These are phyloP conservation scores for Coluber constrictor DNA, from an alignment of 2,797 vertebrate genomes.

Conservation along the genomic window DNA sequence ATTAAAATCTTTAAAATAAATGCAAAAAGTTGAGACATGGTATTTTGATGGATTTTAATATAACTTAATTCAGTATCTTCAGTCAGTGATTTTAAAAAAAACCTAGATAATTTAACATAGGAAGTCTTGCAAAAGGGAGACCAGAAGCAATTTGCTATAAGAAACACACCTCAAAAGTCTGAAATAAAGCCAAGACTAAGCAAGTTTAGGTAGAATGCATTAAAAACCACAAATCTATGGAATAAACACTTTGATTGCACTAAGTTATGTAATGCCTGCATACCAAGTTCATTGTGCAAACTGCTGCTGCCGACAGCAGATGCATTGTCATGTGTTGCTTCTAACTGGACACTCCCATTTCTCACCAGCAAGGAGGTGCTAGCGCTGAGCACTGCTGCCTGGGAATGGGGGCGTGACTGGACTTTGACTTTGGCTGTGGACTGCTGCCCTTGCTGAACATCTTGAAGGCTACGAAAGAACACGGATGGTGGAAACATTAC, in stretches of 20 bases:
- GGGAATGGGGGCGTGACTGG: slow-evolving; percentile 91
- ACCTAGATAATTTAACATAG: neutral
- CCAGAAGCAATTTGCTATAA: slow-evolving; percentile 23
- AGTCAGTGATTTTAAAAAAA: neutral
- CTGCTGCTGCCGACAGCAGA: slow-evolving; percentile 91
- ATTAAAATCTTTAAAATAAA: neutral
- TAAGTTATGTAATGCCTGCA: slow-evolving; percentile 78
- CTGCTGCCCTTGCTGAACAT: slow-evolving; percentile 96
- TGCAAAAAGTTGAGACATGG: neutral
- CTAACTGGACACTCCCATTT: slow-evolving; percentile 96
- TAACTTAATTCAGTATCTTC: slow-evolving; percentile 25
- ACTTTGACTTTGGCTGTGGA: slow-evolving; percentile 88
- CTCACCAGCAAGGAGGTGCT: slow-evolving; percentile 99
- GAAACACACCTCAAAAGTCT: slow-evolving; percentile 20
- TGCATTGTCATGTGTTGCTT: slow-evolving; percentile 93
- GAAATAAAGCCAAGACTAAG: slow-evolving; percentile 53
- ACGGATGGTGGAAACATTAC: slow-evolving; percentile 76
- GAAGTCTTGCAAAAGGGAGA: slow-evolving; percentile 10
- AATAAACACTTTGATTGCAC: slow-evolving; percentile 66
- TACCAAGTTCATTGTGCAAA: slow-evolving; percentile 97
- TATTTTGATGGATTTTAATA: neutral
- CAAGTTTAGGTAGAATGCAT: slow-evolving; percentile 28
- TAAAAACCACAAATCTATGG: slow-evolving; percentile 57
- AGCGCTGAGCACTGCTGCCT: slow-evolving; percentile 93
- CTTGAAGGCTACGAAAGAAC: slow-evolving; percentile 94